A percentile compares a stretch with the other conserved stretches of the same genome.
phyloP scores from a whole-genome alignment of 1,140 invertebrate genomes.

The Drosophila varians region DNA sequence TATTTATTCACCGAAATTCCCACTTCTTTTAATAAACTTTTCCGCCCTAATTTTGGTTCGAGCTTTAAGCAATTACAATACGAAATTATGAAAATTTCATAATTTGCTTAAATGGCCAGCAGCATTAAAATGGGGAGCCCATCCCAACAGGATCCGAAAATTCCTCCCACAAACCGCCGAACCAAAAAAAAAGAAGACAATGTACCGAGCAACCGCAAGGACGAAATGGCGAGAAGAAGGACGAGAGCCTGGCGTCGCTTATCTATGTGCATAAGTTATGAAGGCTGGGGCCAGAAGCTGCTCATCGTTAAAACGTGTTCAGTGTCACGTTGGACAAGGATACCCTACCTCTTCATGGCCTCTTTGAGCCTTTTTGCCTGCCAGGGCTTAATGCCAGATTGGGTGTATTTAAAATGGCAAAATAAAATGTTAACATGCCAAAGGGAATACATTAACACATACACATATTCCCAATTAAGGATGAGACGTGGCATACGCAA shows the following conservation, averaged over 20 bases:
- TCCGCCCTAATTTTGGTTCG: constrained; percentile 19
- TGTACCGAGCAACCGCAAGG: constrained; percentile 27
- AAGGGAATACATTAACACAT: constrained; percentile 82
- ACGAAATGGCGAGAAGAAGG: constrained; percentile 9
- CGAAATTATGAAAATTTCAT: constrained; percentile 73
- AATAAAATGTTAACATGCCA: constrained; percentile 76
- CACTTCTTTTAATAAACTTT: background rate
- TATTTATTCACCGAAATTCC: constrained; percentile 2
- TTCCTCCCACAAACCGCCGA: constrained; percentile 8
- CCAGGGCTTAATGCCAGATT: constrained; percentile 27
- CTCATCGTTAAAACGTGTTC: constrained; percentile 72
- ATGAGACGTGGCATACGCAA: constrained; percentile 23
- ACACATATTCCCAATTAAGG: constrained; percentile 80
- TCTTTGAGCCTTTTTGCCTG: background rate
- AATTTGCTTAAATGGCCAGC: constrained; percentile 68
- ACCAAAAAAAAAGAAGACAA: constrained; percentile 18
- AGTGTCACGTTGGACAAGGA: constrained; percentile 61
- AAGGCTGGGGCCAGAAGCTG: constrained; percentile 45
- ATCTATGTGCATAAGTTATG: constrained; percentile 82
- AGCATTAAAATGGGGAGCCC: constrained; percentile 26
- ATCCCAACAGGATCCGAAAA: background rate
- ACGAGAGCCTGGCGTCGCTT: constrained; percentile 50
- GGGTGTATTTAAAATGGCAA: constrained; percentile 60
- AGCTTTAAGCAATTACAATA: constrained; percentile 63
- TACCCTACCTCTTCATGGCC: background rate